These are phyloP conservation scores for Pipra filicauda DNA, from an alignment of 2,113 vertebrate genomes.

Conservation along the genomic window DNA sequence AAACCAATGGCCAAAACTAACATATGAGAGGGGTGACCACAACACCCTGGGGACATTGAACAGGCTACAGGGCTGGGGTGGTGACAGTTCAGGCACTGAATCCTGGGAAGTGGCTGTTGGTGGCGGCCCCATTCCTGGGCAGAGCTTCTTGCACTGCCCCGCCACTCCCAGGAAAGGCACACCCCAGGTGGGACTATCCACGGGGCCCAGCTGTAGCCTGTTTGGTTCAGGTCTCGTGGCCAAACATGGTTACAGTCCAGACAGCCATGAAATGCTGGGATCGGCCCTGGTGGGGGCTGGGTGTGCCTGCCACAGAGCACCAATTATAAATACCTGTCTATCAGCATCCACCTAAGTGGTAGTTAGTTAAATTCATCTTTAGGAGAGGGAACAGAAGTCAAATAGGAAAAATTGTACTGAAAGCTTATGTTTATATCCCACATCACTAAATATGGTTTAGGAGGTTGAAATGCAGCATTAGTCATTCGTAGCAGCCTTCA, in stretches of 20 bases:
- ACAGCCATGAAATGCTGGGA: neutral
- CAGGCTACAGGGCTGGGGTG: neutral
- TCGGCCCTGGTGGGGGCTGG: neutral
- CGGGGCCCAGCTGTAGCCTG: too few relatives aligned
- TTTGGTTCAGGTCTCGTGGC: accelerated
- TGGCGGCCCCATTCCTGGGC: neutral
- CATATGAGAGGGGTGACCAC: neutral
- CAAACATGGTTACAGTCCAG: too few relatives aligned
- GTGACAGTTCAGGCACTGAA: accelerated
- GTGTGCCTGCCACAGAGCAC: neutral
- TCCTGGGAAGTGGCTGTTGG: accelerated
- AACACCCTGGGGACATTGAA: neutral
- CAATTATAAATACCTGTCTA: constrained; percentile 80
- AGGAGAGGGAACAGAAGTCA: constrained; percentile 78
- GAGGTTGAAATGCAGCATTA: constrained; percentile 73
- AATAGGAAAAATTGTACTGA: constrained; percentile 73
- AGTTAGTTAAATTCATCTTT: constrained; percentile 82
- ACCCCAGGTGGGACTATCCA: neutral
- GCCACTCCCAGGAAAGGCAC: neutral
- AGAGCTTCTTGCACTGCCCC: neutral
- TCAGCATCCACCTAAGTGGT: constrained; percentile 80
- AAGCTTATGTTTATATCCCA: constrained; percentile 83
- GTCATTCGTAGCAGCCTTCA: constrained; percentile 58
- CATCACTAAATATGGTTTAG: constrained; percentile 83
- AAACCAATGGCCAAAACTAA: neutral